Evolutionary conservation across 1,140 invertebrate species (phyloP).

Genomic region (Branchinecta lindahli): DNA sequence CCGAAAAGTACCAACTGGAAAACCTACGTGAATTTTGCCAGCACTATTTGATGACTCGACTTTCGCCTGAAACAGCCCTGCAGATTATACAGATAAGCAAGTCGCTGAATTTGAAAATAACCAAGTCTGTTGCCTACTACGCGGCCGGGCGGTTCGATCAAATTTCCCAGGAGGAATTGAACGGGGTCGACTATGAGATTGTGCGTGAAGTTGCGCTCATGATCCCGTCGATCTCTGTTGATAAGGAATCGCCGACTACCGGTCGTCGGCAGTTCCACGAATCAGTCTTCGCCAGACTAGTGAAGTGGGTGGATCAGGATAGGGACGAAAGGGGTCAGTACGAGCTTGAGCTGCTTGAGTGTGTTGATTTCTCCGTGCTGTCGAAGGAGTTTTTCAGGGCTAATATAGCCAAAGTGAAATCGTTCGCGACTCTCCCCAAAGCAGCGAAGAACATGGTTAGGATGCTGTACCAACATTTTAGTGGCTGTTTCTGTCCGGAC

Average conservation of each 20-base stretch:
- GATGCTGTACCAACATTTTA: background rate
- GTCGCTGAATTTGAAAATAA: background rate
- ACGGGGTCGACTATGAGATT: background rate
- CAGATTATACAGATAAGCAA: background rate
- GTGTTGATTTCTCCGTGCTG: slow-evolving; percentile 5
- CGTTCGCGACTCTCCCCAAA: background rate
- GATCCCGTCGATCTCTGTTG: background rate
- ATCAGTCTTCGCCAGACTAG: background rate
- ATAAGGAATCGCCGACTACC: background rate
- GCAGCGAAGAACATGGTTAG: background rate
- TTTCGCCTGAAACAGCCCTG: background rate
- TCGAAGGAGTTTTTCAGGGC: background rate
- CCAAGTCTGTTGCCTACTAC: background rate
- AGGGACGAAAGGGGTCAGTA: background rate
- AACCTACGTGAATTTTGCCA: background rate
- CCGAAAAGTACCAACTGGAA: background rate
- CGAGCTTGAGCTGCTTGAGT: background rate
- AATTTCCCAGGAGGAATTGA: background rate
- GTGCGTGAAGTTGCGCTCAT: background rate
- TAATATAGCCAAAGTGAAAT: background rate
- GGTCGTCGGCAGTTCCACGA: background rate
- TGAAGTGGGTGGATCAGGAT: background rate
- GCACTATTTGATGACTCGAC: background rate
- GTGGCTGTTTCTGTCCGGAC: background rate
- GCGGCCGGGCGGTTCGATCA: background rate